Base-by-base conservation (phyloP, 2,113 vertebrate species). In the Gobiocypris rarus region DNA sequence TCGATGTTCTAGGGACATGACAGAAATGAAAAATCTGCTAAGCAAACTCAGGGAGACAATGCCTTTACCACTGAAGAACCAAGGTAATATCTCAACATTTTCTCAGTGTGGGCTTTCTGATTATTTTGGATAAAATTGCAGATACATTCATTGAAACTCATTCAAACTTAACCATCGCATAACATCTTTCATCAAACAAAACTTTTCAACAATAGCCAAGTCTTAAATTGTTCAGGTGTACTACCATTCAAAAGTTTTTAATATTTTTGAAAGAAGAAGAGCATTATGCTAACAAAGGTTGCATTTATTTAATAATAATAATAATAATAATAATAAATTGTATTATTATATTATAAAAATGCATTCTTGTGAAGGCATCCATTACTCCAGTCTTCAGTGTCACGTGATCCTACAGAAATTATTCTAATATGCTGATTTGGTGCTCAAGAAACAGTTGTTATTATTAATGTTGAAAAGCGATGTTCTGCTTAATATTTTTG, bases 31-130 rank as follows among this genome's bases (percentile, higher is more conserved):
- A 95, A 98, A 98, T 89, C 97, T 99, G 94, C 94, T 99, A 94
- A 99, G 96, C 94, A 98, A 99, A 98, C 97, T 99, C 96, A 99
- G 97, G 97, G 97, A 99, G 94, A 97, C 97, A 89, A 98, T 99
- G 97, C 97, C 97, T 97, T 97, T 98, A 95, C 97, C 97, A 92
- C 81, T 99, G 94, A 99, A 99, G 95, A 99, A 98, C 93, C 97
- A 99, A 97, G 97, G 97, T 97, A 91, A 74, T 15, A 14, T 69
- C 6, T 54, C 28, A 7, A 7, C 10, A 14, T 9, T 63, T 80
- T 63, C 24, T 52, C 17, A 54, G 24, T 63, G 14, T 31, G 0
- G 1, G 9, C 43, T 56, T 14, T 56, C 45, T 14, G 9, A 38
- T 56, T 76, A 76, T 56, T 56, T 48, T 48, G 22, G 45, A 48